These are phyloP conservation scores for Micrastur ruficollis DNA, from an alignment of 2,797 vertebrate genomes.

Conservation along the genomic window DNA sequence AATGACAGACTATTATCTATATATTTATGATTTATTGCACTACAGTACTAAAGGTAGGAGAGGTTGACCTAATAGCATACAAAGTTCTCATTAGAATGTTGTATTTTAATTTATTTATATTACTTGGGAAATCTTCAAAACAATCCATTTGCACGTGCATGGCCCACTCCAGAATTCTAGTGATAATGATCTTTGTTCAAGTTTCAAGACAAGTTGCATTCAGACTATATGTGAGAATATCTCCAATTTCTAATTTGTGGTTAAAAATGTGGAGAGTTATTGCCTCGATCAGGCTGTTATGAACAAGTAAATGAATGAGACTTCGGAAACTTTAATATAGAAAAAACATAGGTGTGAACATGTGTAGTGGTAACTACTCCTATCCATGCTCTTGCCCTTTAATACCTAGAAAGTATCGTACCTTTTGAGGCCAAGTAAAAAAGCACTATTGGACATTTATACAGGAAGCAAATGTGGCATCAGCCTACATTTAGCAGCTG, in stretches of 20 bases:
- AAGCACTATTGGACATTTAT: background rate
- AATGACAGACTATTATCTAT: background rate
- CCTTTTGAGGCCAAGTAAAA: background rate
- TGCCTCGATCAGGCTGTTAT: background rate
- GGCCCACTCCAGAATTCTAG: background rate
- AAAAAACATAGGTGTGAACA: background rate
- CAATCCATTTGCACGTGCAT: background rate
- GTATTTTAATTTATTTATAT: background rate
- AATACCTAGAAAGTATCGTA: background rate
- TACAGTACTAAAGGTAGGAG: background rate
- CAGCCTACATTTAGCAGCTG: background rate
- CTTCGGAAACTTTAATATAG: background rate
- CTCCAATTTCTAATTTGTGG: background rate
- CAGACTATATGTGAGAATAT: background rate
- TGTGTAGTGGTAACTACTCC: background rate
- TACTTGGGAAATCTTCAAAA: background rate
- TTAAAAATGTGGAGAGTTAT: background rate
- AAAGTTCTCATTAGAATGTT: background rate
- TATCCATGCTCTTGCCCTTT: background rate
- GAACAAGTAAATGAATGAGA: background rate
- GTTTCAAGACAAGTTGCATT: background rate
- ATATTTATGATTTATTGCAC: background rate
- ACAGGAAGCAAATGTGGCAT: background rate
- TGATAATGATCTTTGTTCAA: background rate
- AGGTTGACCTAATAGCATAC: background rate